Evolutionary conservation across 2,888 invertebrate genomes (phyloP).

Genomic region (Acleris laterana): DNA sequence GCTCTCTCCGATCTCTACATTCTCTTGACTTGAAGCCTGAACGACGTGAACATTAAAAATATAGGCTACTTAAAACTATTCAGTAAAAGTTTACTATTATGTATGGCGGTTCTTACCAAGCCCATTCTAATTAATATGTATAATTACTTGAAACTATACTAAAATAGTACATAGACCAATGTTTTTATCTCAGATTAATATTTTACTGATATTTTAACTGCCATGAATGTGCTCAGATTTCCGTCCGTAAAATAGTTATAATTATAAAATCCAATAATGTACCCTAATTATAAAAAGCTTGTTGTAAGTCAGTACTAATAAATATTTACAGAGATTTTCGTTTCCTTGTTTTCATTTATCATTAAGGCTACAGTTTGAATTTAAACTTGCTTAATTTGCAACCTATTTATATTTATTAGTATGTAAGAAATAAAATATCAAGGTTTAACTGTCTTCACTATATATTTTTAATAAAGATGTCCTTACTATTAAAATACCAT

Average conservation of each 20-base stretch:
- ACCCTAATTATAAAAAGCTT: constrained; percentile 57
- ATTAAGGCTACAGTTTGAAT: not conserved
- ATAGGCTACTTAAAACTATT: not conserved
- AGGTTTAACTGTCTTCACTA: constrained; percentile 19
- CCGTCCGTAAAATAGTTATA: constrained; percentile 47
- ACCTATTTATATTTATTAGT: not conserved
- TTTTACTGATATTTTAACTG: constrained; percentile 48
- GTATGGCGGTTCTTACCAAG: not conserved
- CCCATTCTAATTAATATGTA: constrained; percentile 3
- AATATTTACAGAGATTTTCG: constrained; percentile 67
- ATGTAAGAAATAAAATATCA: constrained; percentile 31
- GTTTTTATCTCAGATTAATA: constrained; percentile 28
- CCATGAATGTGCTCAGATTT: constrained; percentile 66
- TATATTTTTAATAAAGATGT: not conserved
- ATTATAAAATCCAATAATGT: constrained; percentile 44
- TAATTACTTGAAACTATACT: constrained; percentile 18
- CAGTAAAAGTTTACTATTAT: not conserved
- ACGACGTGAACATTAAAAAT: constrained; percentile 69
- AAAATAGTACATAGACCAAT: constrained; percentile 15
- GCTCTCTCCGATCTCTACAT: constrained; percentile 88
- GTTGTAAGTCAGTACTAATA: constrained; percentile 75
- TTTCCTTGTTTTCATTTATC: constrained; percentile 45
- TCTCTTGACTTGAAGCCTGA: constrained; percentile 84
- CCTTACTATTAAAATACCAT: constrained; percentile 10
- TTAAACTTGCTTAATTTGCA: not conserved